Conservation (phyloP, 2,797 vertebrate species). For the Alcedo quadribrachys region DNA sequence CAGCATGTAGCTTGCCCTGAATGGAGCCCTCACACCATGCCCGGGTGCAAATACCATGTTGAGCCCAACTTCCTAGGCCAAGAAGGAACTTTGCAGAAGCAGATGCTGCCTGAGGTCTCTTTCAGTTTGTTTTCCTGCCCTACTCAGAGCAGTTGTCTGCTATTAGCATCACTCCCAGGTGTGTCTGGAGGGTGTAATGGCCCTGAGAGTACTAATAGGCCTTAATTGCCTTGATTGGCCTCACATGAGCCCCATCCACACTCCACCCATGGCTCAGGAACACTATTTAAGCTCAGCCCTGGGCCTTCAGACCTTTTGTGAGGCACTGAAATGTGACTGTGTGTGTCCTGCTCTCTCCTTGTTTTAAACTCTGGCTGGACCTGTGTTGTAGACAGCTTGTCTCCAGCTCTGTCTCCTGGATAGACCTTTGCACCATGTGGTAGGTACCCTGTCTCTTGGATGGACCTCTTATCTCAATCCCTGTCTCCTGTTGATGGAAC, state of each 20-base stretch:
- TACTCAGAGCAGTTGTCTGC: not conserved
- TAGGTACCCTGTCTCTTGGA: not conserved
- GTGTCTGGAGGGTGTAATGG: not conserved
- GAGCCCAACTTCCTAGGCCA: not conserved
- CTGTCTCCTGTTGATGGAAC: not conserved
- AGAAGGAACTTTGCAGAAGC: not conserved
- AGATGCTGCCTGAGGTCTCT: not conserved
- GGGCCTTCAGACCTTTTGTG: accelerated
- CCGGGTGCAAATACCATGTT: not conserved
- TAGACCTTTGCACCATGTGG: not conserved
- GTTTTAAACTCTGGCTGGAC: not conserved
- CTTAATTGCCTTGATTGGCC: not conserved
- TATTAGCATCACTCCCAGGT: not conserved
- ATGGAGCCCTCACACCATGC: not conserved
- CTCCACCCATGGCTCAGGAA: not conserved
- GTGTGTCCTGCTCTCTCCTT: not conserved
- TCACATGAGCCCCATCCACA: not conserved
- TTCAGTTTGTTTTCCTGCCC: not conserved
- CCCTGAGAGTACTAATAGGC: not conserved
- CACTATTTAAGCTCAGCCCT: not conserved
- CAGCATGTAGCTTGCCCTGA: not conserved
- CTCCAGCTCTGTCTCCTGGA: not conserved
- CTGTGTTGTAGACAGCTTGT: not conserved
- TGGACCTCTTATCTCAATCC: not conserved
- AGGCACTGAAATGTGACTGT: not conserved